Conservation (phyloP, 2,113 vertebrate species). For the Charina bottae region DNA sequence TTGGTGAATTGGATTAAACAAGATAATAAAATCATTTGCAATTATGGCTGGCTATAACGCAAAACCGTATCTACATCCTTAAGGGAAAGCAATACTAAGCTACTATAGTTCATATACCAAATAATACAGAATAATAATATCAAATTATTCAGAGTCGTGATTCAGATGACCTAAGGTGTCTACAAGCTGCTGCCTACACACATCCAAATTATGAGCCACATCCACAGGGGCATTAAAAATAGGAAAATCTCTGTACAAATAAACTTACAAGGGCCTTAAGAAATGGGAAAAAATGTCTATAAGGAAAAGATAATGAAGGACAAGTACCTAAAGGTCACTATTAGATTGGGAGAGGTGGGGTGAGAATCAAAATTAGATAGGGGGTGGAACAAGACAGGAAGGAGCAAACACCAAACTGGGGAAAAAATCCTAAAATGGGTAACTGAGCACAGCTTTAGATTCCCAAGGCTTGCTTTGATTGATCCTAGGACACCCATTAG, state of each 20-base stretch:
- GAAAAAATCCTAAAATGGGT: not conserved
- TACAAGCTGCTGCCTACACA: not conserved
- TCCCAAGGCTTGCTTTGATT: not conserved
- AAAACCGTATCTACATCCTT: not conserved
- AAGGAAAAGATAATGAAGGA: not conserved
- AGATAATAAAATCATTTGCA: not conserved
- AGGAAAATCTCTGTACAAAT: not conserved
- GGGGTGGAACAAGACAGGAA: not conserved
- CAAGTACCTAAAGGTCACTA: not conserved
- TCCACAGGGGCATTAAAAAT: not conserved
- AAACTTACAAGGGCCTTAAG: not conserved
- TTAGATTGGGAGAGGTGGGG: not conserved
- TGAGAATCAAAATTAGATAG: not conserved
- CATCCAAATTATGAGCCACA: not conserved
- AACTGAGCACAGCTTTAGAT: not conserved
- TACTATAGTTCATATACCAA: not conserved
- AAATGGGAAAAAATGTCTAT: not conserved
- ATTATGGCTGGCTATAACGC: not conserved
- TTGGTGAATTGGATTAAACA: not conserved
- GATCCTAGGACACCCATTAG: not conserved
- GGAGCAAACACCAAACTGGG: not conserved
- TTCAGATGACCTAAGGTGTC: not conserved
- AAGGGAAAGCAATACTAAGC: not conserved
- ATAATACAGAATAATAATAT: not conserved
- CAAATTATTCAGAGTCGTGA: not conserved